These are phyloP conservation scores for Andrena minutula DNA, from an alignment of 2,888 invertebrate species.

Conservation along the genomic window DNA sequence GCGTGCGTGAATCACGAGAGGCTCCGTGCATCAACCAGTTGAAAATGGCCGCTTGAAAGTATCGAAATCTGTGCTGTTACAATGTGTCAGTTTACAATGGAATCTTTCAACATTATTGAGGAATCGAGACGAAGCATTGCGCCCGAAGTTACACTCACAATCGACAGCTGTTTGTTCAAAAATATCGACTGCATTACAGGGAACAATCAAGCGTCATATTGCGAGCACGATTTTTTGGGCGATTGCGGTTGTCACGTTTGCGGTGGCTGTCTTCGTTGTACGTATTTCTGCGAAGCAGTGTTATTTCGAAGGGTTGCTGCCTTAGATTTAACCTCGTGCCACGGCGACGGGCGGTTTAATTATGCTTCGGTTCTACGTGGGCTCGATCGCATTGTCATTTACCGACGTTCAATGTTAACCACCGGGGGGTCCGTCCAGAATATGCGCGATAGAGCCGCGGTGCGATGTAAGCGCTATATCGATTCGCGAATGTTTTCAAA, in stretches of 20 bases:
- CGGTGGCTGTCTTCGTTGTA: constrained; percentile 75
- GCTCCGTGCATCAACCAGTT: constrained; percentile 49
- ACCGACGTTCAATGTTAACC: constrained; percentile 6
- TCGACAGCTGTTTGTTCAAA: constrained; percentile 46
- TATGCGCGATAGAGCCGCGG: constrained; percentile 26
- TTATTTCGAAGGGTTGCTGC: constrained; percentile 2
- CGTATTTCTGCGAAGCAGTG: constrained; percentile 52
- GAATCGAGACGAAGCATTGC: constrained; percentile 66
- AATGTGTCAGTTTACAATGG: constrained; percentile 78
- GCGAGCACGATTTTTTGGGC: constrained; percentile 50
- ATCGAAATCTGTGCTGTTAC: constrained; percentile 67
- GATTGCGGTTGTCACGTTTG: constrained; percentile 73
- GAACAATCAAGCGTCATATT: constrained; percentile 60
- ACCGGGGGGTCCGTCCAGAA: background rate
- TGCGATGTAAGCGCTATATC: constrained; percentile 20
- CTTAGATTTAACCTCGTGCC: background rate
- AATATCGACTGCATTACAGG: constrained; percentile 48
- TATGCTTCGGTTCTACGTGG: background rate
- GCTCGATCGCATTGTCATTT: background rate
- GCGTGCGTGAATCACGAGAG: constrained; percentile 15
- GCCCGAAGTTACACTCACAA: constrained; percentile 47
- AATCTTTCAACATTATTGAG: constrained; percentile 72
- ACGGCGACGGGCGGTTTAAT: background rate
- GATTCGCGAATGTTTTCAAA: constrained; percentile 24
- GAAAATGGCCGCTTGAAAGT: constrained; percentile 82